phyloP scores from a whole-genome alignment of 2,797 vertebrate species.

The Phoxinus dragarum region DNA sequence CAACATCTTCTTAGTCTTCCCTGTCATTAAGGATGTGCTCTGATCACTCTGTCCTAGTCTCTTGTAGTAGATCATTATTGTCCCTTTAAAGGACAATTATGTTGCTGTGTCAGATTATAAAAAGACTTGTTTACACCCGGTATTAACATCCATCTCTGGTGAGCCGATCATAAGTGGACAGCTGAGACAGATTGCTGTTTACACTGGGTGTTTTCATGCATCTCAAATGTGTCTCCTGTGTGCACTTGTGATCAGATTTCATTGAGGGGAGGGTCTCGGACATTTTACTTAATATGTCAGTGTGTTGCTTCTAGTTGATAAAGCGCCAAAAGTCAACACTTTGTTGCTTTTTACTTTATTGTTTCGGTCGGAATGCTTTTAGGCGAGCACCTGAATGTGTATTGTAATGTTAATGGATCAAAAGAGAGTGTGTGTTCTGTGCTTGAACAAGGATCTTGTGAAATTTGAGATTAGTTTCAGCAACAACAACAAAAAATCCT shows the following conservation, averaged over 20 bases:
- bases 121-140: slow-evolving; percentile 12
- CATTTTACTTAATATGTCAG: not conserved
- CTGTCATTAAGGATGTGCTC: slow-evolving; percentile 38
- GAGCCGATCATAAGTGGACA: slow-evolving; percentile 14
- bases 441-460: not conserved
- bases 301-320: not conserved
- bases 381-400: not conserved
- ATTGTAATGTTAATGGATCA: not conserved
- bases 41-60: slow-evolving; percentile 21
- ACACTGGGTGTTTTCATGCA: not conserved
- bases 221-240: slow-evolving; percentile 25
- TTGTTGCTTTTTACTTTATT: not conserved
- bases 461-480: not conserved
- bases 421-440: not conserved
- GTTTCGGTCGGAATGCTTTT: not conserved
- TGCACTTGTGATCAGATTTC: slow-evolving; percentile 11
- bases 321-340: not conserved
- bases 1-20: slow-evolving; percentile 29
- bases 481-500: too few species aligned
- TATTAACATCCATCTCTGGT: not conserved
- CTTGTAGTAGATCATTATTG: not conserved
- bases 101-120: not conserved
- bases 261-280: not conserved
- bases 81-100: slow-evolving; percentile 9
- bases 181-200: slow-evolving; percentile 16